Evolutionary conservation across 2,888 invertebrate species (phyloP).

Genomic region (Drosophila quinaria): DNA sequence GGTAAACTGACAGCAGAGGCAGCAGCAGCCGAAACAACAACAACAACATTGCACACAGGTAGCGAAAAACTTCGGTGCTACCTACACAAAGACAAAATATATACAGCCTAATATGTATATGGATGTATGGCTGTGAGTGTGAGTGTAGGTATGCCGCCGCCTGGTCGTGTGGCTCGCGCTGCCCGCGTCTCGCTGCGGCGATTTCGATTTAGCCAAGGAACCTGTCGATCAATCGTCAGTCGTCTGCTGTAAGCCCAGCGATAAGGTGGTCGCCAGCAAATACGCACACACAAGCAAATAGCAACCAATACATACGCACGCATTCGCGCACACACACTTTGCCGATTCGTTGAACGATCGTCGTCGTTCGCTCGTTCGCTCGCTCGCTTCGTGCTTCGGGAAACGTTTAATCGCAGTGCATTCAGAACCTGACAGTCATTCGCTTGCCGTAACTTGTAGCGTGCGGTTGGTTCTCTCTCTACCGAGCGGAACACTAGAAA

Average conservation of each 20-base stretch:
- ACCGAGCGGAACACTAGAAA: conserved; percentile 40
- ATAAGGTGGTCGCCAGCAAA: conserved; percentile 71
- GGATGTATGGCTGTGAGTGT: conserved; percentile 31
- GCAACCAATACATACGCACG: conserved; percentile 10
- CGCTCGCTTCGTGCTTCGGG: conserved; percentile 56
- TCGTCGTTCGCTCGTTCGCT: conserved; percentile 40
- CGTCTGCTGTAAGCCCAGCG: conserved; percentile 81
- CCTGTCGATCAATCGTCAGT: conserved; percentile 85
- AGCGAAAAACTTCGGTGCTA: conserved; percentile 54
- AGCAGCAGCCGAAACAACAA: conserved; percentile 14
- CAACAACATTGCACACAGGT: conserved; percentile 44
- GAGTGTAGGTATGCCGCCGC: conserved; percentile 59
- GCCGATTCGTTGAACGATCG: conserved; percentile 51
- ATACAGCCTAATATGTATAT: conserved; percentile 15
- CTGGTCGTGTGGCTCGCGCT: conserved; percentile 76
- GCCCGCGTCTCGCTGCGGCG: conserved; percentile 76
- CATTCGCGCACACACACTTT: conserved; percentile 25
- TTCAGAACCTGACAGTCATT: conserved; percentile 83
- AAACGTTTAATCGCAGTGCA: conserved; percentile 83
- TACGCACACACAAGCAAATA: conserved; percentile 10
- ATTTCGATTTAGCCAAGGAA: conserved; percentile 83
- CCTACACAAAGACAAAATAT: conserved; percentile 33
- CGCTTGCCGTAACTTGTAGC: conserved; percentile 82
- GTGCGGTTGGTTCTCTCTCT: conserved; percentile 64
- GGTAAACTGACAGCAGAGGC: conserved; percentile 50